Evolutionary conservation across 1,140 invertebrate species (phyloP).

Genomic region (Diachasmimorpha longicaudata): DNA sequence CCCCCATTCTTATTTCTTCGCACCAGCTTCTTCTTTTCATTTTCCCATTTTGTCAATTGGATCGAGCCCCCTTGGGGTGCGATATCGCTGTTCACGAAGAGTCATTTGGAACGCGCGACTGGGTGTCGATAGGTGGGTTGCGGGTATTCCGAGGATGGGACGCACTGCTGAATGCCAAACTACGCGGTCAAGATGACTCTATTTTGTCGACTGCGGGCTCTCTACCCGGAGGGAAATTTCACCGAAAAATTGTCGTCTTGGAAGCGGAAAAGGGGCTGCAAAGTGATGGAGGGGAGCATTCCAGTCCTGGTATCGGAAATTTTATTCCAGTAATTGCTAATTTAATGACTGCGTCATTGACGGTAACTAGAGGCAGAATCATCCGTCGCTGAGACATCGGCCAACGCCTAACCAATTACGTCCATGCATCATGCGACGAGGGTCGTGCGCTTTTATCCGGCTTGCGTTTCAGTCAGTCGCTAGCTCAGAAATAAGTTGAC

Average conservation of each 20-base stretch:
- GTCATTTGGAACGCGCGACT: background rate
- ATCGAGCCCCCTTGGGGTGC: no score
- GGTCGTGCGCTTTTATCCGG: conserved; percentile 14
- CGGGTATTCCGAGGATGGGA: background rate
- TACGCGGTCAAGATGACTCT: conserved; percentile 8
- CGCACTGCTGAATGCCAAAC: background rate
- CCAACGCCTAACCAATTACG: conserved; percentile 58
- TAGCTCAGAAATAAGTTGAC: conserved; percentile 54
- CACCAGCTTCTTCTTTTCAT: background rate
- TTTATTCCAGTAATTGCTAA: no score
- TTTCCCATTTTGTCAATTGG: background rate
- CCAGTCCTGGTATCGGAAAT: no score
- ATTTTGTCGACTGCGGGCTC: background rate
- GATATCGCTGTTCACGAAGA: background rate
- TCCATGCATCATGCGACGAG: conserved; percentile 45
- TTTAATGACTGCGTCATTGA: no score
- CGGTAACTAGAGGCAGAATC: conserved; percentile 20
- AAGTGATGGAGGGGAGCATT: no score
- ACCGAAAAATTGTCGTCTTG: no score
- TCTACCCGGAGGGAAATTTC: background rate
- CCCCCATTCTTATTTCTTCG: background rate
- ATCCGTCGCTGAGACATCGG: background rate
- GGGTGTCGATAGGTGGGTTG: background rate
- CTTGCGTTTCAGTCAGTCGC: background rate
- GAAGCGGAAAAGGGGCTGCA: no score